Base-by-base conservation (phyloP, 1,140 invertebrate species). In the Eufriesea mexicana region DNA sequence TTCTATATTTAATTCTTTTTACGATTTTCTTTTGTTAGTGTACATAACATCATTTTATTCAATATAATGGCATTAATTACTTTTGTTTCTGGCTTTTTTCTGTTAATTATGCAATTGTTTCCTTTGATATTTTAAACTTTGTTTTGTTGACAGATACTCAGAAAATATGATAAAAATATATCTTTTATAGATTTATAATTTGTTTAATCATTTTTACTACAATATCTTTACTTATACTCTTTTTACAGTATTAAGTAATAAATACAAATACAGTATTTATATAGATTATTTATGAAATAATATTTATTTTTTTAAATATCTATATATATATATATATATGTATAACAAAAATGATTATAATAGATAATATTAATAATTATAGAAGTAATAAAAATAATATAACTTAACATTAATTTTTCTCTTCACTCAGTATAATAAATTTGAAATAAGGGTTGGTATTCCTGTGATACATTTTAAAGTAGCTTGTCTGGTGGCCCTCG, bases 361-460 rank as follows among this genome's bases (percentile, higher is more conserved):
- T 47, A 47, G 18, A 35, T 62, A 28, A 42, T 66, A 8, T 42
- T 20, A 12, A 20, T 42, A 8, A 45, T 2, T 51, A 10, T 51
- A 51, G 14, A 51, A 51, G 49, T 10, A 7, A 51, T 51, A 51
- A 14, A 51, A 51, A 51, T 51, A 10, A 62, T 12, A 73, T 72
- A 35, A 57, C 45, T 59, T 45, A n/a, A 49, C 28, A 7, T 25
- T 10, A 49, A 9, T 49, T 54, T 70, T 71, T 62, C 55, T 62
- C n/a, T 83, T 73, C 67, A 77, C 28, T 61, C 73, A 47, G 18
- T 35, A 28, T 28, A 84, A 79, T 55, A 64, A 51, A 25, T n/a
- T 20, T 59, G 5, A 14, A 54, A 35, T 76, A 54, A 18, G 59
- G 59, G 49, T 86, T 86, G 86, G 80, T 35, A 84, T 14, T 18